These are phyloP conservation scores for Drosophila koepferae DNA, from an alignment of 2,888 invertebrate genomes.

Conservation along the genomic window DNA sequence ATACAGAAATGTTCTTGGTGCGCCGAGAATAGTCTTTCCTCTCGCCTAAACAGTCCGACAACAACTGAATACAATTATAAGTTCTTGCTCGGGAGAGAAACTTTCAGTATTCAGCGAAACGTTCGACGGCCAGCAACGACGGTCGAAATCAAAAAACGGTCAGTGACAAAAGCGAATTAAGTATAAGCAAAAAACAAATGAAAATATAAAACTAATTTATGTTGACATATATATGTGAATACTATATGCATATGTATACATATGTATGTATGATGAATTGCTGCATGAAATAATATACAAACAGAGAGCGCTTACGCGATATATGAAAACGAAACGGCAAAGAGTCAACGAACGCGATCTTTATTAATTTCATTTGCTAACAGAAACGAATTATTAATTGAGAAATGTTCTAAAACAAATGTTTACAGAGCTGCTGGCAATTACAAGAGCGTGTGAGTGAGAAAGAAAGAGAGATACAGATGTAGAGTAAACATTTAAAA, in stretches of 20 bases:
- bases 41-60: not conserved
- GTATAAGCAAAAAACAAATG: constrained; percentile 20
- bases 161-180: constrained; percentile 23
- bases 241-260: not conserved
- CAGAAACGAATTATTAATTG: constrained; percentile 15
- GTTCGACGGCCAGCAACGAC: constrained; percentile 47
- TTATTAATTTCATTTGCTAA: constrained; percentile 51
- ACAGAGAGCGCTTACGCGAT: not conserved
- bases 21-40: not conserved
- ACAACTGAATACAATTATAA: constrained; percentile 28
- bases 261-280: not conserved
- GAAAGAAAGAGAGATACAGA: not conserved
- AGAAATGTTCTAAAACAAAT: constrained; percentile 8
- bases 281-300: not conserved
- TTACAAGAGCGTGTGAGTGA: not conserved
- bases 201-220: constrained; percentile 19
- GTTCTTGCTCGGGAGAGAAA: constrained; percentile 28
- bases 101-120: constrained; percentile 54
- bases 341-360: constrained; percentile 28
- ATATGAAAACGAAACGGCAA: constrained; percentile 4
- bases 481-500: not conserved
- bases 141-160: constrained; percentile 15
- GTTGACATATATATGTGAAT: not conserved
- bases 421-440: not conserved
- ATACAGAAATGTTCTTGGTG: not conserved